phyloP scores from a whole-genome alignment of 2,888 invertebrate species.

The Hemicrepidius hirtus region DNA sequence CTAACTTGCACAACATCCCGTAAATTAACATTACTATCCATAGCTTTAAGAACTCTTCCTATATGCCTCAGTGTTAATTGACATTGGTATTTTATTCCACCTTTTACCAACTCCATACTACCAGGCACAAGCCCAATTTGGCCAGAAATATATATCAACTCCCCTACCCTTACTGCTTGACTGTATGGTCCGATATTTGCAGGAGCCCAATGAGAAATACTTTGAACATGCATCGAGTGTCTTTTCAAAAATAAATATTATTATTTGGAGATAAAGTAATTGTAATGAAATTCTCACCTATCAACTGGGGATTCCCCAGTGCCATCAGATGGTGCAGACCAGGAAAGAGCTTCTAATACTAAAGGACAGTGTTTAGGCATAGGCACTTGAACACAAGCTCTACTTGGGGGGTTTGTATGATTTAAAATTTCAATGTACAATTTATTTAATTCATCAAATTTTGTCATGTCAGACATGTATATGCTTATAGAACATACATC shows the following conservation, averaged over 20 bases:
- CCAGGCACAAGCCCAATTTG: slow-evolving; percentile 94
- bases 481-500: slow-evolving; percentile 89
- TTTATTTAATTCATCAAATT: slow-evolving; percentile 85
- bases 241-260: slow-evolving; percentile 69
- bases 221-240: slow-evolving; percentile 94
- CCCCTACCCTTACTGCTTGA: slow-evolving; percentile 91
- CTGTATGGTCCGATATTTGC: slow-evolving; percentile 98
- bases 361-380: slow-evolving; percentile 82
- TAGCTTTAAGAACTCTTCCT: slow-evolving; percentile 86
- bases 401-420: slow-evolving; percentile 87
- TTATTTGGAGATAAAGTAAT: slow-evolving; percentile 27
- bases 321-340: slow-evolving; percentile 65
- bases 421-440: slow-evolving; percentile 84
- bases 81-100: slow-evolving; percentile 88
- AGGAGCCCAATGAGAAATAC: slow-evolving; percentile 98
- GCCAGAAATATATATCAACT: slow-evolving; percentile 90
- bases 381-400: slow-evolving; percentile 88
- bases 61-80: slow-evolving; percentile 90
- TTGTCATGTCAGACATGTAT: slow-evolving; percentile 88
- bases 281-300: slow-evolving; percentile 57
- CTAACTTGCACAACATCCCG: slow-evolving; percentile 87
- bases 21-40: slow-evolving; percentile 85
- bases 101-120: slow-evolving; percentile 82
- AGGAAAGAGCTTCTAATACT: slow-evolving; percentile 85
- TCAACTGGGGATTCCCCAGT: slow-evolving; percentile 63